Base-by-base conservation (phyloP, 1,140 invertebrate species). In the Bombus vancouverensis region DNA sequence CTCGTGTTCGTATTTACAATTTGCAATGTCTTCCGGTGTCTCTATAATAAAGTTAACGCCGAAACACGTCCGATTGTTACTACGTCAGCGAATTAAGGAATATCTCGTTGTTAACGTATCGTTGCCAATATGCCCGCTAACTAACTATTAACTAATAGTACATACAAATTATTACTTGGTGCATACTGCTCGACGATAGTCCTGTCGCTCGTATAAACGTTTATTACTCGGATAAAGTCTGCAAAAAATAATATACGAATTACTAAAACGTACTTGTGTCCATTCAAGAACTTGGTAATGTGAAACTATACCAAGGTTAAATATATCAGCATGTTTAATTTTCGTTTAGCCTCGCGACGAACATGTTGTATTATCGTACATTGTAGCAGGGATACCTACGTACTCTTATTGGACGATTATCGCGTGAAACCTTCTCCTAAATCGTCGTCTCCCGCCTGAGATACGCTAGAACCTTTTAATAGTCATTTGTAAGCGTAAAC, bases 171-270 rank as follows among this genome's bases (percentile, higher is more conserved):
- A 44, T 79, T 47, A 28, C 15, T 42, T 84, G n/a, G 62, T n/a
- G 37, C n/a, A n/a, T 34, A 70, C 9, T 34, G 22, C 12, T 34
- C 34, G 53, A 12, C 9, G 83, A 72, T 84, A 25, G 42, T 22
- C 32, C 18, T 25, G 42, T 25, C 6, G 37, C n/a, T 53, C 34
- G 5, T 42, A 15, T 72, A 77, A 70, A 25, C 65, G 37, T 84
- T 79, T 84, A 79, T 28, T 44, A 32, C 83, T 77, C 15, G 10
- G 32, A 1, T 5, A 2, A 70, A 57, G 53, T 59, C 25, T 15
- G 75, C 47, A 47, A 84, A 72, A 70, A 79, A 72, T 59, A 47
- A n/a, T 37, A 37, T 2, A 72, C 32, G 75, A 84, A 79, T 84
- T 79, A 72, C 62, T 84, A 79, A 79, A 79, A 78, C 32, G 25